Percentiles rank a stretch among this genome's conserved stretches.
Evolutionary conservation across 2,888 invertebrate species (phyloP).

Genomic region (Lasiommata megera): DNA sequence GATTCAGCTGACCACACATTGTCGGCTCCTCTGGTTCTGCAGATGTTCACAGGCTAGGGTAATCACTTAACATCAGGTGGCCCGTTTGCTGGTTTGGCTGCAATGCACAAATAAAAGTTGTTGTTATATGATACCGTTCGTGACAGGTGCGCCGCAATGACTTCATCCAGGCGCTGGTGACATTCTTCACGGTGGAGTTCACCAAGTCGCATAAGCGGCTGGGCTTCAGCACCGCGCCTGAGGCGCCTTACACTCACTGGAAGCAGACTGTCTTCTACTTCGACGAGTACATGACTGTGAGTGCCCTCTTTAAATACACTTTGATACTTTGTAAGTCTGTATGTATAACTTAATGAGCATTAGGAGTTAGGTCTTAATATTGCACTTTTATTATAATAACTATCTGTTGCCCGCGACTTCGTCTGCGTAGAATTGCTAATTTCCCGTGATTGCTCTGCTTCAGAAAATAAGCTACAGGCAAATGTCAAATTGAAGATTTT

Average conservation of each 20-base stretch:
- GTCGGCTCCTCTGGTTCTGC: too few relatives aligned
- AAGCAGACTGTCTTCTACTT: conserved; percentile 99
- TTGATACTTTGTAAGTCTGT: not conserved
- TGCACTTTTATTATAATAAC: conserved; percentile 6
- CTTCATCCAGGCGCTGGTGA: conserved; percentile 98
- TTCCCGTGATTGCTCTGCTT: too few relatives aligned
- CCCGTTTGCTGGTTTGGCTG: too few relatives aligned
- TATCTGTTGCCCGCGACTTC: too few relatives aligned
- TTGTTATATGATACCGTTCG: too few relatives aligned
- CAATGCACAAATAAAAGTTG: too few relatives aligned
- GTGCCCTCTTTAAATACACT: conserved; percentile 33
- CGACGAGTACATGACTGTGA: conserved; percentile 96
- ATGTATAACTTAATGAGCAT: not conserved
- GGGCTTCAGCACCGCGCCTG: conserved; percentile 99
- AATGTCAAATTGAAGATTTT: too few relatives aligned
- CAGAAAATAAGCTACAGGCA: too few relatives aligned
- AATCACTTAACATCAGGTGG: not conserved
- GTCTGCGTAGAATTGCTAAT: too few relatives aligned
- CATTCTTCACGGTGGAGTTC: conserved; percentile 99
- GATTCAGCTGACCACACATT: too few relatives aligned
- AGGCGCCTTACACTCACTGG: conserved; percentile 99
- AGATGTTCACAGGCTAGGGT: too few relatives aligned
- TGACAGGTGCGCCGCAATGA: conserved; percentile 91
- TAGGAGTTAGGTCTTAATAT: not conserved
- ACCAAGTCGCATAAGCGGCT: conserved; percentile 99